Evolutionary conservation across 2,113 vertebrate genomes (phyloP), one percentile per base, ranked within the genome.

Genomic region (Heteronetta atricapilla): DNA sequence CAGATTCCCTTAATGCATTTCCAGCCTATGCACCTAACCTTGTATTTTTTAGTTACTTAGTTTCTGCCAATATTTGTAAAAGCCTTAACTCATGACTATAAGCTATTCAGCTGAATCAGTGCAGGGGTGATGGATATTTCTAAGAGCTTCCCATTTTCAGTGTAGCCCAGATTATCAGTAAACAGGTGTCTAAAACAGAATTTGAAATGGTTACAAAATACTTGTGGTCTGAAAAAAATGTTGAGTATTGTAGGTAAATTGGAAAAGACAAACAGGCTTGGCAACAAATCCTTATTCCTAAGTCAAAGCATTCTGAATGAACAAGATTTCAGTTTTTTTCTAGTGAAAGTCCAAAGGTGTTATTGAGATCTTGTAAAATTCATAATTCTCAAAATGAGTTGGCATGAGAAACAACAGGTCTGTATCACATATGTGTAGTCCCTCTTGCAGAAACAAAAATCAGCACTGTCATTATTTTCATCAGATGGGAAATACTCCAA

Each of bases 201-300:
- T 40, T 28, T 29, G 0, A 2, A 21, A 31, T 1, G 0, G 3
- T 59, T 81, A 46, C 53, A 3, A 76, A 91, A 59, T 69, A 9
- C 5, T 34, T 64, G 6, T 17, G 31, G 16, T 33, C 34, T 8
- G 26, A 38, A 38, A 80, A 89, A 86, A 69, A n/a, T 44, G 3
- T 18, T 42, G 15, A 84, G 9, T 58, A 80, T n/a, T 48, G 16
- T 17, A 64, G 6, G 13, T 20, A 82, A 85, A 77, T 28, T 69
- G 28, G 1, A 90, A 69, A 81, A 82, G 22, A 15, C 13, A 64
- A 68, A 44, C 2, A 79, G 7, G 5, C 2, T 28, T 68, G 13
- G 16, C 42, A 36, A 42, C 20, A 42, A 13, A 58, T 53, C 19
- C 12, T 72, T 46, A 4, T 36, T 66, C 22, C 76, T 6, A 44